Evolutionary conservation across 2,888 invertebrate genomes (phyloP).

Genomic region (Dendrolimus houi): DNA sequence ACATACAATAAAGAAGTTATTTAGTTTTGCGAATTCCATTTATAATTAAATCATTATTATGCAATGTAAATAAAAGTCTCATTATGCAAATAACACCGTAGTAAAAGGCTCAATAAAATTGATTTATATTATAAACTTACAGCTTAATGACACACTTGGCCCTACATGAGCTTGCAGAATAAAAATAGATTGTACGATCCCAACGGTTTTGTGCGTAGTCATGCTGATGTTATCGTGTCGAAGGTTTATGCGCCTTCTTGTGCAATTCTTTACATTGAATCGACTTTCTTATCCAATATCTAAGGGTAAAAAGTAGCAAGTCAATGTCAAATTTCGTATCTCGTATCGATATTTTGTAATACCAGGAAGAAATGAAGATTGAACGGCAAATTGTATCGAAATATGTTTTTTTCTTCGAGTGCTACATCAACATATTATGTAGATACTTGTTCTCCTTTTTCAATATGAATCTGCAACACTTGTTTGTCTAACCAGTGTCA

Average conservation of each 20-base stretch:
- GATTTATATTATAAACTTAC: neutral
- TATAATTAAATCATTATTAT: too few relatives aligned
- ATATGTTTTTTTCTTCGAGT: neutral
- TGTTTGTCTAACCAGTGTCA: too few relatives aligned
- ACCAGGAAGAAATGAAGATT: neutral
- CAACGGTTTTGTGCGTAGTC: conserved; percentile 1
- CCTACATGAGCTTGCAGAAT: conserved; percentile 6
- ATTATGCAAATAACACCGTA: neutral
- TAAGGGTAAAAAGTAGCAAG: neutral
- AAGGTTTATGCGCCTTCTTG: neutral
- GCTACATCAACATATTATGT: too few relatives aligned
- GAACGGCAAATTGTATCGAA: neutral
- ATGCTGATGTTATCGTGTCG: conserved; percentile 1
- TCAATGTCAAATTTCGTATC: neutral
- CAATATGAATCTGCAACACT: too few relatives aligned
- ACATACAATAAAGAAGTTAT: too few relatives aligned
- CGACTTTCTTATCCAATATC: neutral
- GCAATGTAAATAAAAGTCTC: neutral
- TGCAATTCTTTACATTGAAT: neutral
- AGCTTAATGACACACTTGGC: conserved; percentile 4
- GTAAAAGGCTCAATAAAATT: neutral
- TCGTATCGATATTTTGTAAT: neutral
- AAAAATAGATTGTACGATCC: conserved; percentile 5
- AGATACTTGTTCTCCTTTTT: too few relatives aligned
- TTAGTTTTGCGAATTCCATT: too few relatives aligned